A percentile compares a stretch with the other conserved stretches of the same genome.
phyloP scores from a whole-genome alignment of 1,140 invertebrate genomes.

The Drosophila oshimai region DNA sequence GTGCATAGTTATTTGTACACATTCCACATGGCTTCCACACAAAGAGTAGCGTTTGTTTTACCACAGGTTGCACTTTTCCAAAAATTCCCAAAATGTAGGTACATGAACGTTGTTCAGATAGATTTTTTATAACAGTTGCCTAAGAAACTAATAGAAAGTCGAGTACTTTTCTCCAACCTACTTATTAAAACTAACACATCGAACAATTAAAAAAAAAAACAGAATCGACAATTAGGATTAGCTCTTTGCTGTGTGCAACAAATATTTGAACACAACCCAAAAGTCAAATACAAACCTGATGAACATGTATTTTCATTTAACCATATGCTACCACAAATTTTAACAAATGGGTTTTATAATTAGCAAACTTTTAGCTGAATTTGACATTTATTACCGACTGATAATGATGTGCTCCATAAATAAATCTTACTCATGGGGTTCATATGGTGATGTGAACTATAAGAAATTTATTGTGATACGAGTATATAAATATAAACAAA shows the following conservation, averaged over 20 bases:
- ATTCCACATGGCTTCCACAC: constrained; percentile 23
- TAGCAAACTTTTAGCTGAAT: not conserved
- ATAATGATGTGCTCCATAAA: not conserved
- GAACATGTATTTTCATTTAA: not conserved
- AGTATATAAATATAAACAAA: too few species aligned
- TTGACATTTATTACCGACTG: not conserved
- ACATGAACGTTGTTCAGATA: not conserved
- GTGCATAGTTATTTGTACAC: constrained; percentile 18
- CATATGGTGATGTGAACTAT: not conserved
- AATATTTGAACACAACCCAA: too few species aligned
- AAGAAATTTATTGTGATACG: too few species aligned
- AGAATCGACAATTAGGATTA: too few species aligned
- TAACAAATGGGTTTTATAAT: not conserved
- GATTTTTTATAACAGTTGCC: too few species aligned
- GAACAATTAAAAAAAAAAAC: too few species aligned
- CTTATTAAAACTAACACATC: too few species aligned
- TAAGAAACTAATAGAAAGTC: too few species aligned
- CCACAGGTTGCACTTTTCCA: constrained; percentile 6
- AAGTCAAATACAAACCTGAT: too few species aligned
- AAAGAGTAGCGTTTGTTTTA: not conserved
- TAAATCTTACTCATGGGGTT: not conserved
- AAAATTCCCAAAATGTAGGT: not conserved
- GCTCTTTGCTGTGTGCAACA: too few species aligned
- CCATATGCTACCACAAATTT: not conserved
- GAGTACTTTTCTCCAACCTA: too few species aligned